Conservation (phyloP, 2,797 vertebrate species). For the Eidolon dupreanum region DNA sequence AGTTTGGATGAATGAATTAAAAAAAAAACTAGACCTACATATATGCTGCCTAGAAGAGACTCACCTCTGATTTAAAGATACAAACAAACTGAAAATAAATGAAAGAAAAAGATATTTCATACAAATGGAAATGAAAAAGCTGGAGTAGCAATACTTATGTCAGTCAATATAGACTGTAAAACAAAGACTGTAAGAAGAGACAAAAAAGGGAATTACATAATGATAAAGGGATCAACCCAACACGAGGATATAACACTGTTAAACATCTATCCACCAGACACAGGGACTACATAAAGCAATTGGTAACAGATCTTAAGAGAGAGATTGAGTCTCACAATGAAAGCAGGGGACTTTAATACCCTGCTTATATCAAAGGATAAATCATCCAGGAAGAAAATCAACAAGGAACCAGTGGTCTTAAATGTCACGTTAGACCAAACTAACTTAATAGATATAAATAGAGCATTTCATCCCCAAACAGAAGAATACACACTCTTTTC, state of each 20-base stretch:
- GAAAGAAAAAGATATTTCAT: too few relatives aligned
- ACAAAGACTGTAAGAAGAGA: background rate
- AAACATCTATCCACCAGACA: background rate
- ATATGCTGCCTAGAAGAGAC: too few relatives aligned
- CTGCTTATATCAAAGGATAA: background rate
- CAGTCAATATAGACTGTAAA: background rate
- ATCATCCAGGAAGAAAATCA: background rate
- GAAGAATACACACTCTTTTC: background rate
- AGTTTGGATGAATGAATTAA: too few relatives aligned
- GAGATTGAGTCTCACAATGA: background rate
- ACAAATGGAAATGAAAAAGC: background rate
- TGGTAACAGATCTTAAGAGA: background rate
- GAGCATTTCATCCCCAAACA: background rate
- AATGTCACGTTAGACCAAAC: too few relatives aligned
- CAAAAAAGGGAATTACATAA: background rate
- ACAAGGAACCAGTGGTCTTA: background rate
- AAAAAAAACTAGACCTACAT: too few relatives aligned
- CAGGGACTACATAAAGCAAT: background rate
- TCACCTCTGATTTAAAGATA: too few relatives aligned
- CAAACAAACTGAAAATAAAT: too few relatives aligned
- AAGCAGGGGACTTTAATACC: background rate
- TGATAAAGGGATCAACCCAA: background rate
- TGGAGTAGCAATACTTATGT: background rate
- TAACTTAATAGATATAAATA: too few relatives aligned
- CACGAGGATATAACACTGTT: background rate